Evolutionary conservation across 2,888 invertebrate genomes (phyloP), one percentile per base, ranked within the genome.

Genomic region (Drosophila aldrichi): DNA sequence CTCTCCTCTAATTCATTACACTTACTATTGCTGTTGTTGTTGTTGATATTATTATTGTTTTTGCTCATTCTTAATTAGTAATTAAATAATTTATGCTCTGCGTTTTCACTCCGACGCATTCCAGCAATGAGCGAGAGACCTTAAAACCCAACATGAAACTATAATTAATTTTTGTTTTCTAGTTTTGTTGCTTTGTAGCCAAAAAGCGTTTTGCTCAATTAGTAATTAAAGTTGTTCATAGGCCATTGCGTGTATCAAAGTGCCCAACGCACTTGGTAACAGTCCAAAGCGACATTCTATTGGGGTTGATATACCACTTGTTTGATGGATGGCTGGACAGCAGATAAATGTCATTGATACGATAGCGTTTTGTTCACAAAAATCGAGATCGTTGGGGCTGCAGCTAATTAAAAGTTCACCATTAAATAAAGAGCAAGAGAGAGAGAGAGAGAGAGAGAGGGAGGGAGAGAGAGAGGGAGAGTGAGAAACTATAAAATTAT

Each of bases 31-130:
- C 29, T 8, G 8, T 25, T 46, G 9, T 70, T 78, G 49, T 59
- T 65, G 44, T 54, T 52, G 4, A 34, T 63, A 46, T 29, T 40
- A 25, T 62, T 59, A 20, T 62, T 70, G 36, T 54, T 65, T 22
- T 44, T 61, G 70, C 73, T 82, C 66, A 73, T 71, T 90, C 89
- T 88, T 88, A 88, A 90, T 88, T 90, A 90, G 87, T 72, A 88
- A 88, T 88, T 88, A 90, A 88, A 88, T 89, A 88, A 88, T 90
- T 88, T 84, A 87, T 90, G 85, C 87, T 90, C 89, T 78, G 79
- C 82, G 80, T 85, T 82, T 83, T 77, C 55, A 54, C 61, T 68
- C 34, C 49, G 32, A n/a, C 49, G 54, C 70, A 74, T 70, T 70
- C 65, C 57, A 48, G 64, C 59, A 58, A 51, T 57, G 43, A 54